Evolutionary conservation across 2,113 vertebrate species (phyloP), one percentile per base, ranked within the genome.

Genomic region (Numida meleagris): DNA sequence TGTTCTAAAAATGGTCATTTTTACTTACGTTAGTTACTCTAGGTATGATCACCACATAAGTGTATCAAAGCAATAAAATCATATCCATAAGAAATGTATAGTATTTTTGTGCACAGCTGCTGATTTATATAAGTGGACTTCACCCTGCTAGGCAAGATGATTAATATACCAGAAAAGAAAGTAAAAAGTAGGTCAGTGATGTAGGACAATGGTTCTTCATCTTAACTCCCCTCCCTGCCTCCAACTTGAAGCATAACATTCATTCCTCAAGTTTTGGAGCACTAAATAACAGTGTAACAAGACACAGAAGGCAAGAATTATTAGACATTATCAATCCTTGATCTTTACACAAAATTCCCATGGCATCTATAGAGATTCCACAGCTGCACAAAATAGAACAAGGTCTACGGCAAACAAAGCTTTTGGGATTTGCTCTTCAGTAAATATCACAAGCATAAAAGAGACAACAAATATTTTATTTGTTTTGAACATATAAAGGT

Each of bases 401-500:
- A 87, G n/a, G 43, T 67, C 57, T 55, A 42, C 3, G 25, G 45
- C 61, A 95, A 94, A 85, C 75, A 81, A 11, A 88, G 82, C 42
- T 87, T 91, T 86, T 55, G 84, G 74, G 45, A 91, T 89, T 89
- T 89, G 45, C 65, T 88, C 79, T 86, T 89, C 78, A 89, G 67
- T 72, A 95, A 95, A 78, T 72, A 95, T n/a, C 74, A 93, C 75
- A 88, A 81, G 38, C 1, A 0, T 89, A 94, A 93, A 61, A 95
- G 80, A 94, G 57, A 92, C 83, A 81, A 67, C 17, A 82, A 90
- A 96, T 90, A 73, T 84, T 96, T 97, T 97, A 97, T 97, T 97
- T 90, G 34, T 73, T 96, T 95, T 89, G 50, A 96, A 96, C 88
- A 94, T 89, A 94, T 48, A 86, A 95, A 93, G 82, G 57, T 93